Percentiles rank a stretch among this genome's conserved stretches.
These are phyloP conservation scores for Laodelphax striatellus DNA, from an alignment of 1,140 invertebrate species.

Conservation along the genomic window DNA sequence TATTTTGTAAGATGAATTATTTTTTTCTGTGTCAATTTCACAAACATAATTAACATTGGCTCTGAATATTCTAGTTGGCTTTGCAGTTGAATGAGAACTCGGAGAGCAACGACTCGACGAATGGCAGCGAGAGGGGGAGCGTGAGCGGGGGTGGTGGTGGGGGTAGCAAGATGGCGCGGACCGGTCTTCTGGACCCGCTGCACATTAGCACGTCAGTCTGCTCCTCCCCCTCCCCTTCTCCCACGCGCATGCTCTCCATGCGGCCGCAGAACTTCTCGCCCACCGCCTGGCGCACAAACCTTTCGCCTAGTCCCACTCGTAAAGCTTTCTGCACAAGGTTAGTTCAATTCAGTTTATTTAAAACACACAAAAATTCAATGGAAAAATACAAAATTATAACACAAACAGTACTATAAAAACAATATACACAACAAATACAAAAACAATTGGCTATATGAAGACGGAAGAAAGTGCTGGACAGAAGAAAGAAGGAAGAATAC, in stretches of 20 bases:
- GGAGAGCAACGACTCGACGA: neutral
- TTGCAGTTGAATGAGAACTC: neutral
- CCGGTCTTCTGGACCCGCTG: no score
- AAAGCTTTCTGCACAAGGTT: constrained; percentile 56
- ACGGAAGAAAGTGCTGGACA: no score
- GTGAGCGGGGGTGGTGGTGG: neutral
- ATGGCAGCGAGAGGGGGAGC: neutral
- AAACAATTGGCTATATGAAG: no score
- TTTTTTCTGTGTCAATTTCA: neutral
- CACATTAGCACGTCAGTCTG: constrained; percentile 17
- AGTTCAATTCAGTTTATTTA: constrained; percentile 1
- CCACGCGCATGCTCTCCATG: constrained; percentile 37
- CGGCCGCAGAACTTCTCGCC: constrained; percentile 19
- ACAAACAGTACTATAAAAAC: no score
- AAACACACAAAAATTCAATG: no score
- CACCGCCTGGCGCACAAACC: constrained; percentile 35
- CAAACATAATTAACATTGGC: neutral
- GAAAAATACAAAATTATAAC: no score
- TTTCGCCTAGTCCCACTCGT: constrained; percentile 71
- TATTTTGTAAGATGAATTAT: no score
- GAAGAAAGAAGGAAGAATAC: no score
- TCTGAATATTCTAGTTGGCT: neutral
- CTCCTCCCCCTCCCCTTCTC: constrained; percentile 51
- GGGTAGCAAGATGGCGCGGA: no score
- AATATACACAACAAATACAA: no score